Conservation (phyloP, 2,797 vertebrate species). For the Sparidentex hasta region DNA sequence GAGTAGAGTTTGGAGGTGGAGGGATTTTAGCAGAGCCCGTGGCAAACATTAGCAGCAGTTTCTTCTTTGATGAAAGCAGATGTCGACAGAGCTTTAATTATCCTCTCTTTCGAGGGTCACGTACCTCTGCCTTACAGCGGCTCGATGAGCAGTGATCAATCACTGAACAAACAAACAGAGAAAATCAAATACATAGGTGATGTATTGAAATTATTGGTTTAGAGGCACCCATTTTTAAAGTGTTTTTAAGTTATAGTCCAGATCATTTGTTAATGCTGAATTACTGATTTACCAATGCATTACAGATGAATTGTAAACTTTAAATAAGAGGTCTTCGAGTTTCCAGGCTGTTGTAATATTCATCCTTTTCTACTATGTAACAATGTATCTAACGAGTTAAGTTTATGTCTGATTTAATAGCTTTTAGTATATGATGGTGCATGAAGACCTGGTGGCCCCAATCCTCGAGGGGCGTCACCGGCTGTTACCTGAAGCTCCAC, state of each 20-base stretch:
- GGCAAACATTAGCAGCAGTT: background rate
- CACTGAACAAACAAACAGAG: too few relatives aligned
- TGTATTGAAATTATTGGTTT: background rate
- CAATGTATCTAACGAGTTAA: background rate
- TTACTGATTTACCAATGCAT: background rate
- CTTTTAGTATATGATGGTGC: background rate
- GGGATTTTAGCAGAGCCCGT: background rate
- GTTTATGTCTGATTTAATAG: too few relatives aligned
- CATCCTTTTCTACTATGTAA: background rate
- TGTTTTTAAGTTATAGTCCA: background rate
- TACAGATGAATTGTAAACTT: background rate
- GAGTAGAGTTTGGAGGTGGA: background rate
- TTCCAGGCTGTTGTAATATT: background rate
- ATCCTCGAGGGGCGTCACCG: background rate
- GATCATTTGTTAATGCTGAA: background rate
- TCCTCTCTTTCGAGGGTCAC: background rate
- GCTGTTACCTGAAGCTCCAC: background rate
- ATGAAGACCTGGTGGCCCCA: background rate
- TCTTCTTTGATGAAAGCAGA: background rate
- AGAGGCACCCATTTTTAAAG: background rate
- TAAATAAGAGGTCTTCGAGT: background rate
- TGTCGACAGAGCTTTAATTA: too few relatives aligned
- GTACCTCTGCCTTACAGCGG: too few relatives aligned
- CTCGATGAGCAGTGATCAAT: background rate
- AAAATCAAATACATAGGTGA: background rate